These are phyloP conservation scores for Glossosoma conforme DNA, from an alignment of 1,140 invertebrate genomes.

Conservation along the genomic window DNA sequence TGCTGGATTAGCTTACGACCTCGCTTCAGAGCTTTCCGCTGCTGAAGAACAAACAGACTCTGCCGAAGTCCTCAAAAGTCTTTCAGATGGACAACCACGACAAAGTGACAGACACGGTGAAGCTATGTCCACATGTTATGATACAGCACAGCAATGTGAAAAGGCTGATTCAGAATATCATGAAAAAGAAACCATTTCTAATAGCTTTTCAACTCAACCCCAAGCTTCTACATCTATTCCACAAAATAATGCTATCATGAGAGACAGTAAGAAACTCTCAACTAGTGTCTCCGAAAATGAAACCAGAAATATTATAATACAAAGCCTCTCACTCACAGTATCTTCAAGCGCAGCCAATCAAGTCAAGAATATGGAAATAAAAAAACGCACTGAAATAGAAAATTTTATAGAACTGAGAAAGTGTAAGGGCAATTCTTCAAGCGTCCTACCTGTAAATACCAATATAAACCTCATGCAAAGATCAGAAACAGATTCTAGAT, in stretches of 20 bases:
- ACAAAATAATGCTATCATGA: conserved; percentile 2
- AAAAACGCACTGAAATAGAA: conserved; percentile 18
- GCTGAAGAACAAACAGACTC: conserved; percentile 12
- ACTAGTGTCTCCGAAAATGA: conserved; percentile 27
- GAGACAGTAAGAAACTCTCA: conserved; percentile 7
- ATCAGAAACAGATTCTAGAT: too few species aligned
- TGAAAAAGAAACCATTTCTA: conserved; percentile 24
- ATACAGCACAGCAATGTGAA: conserved; percentile 19
- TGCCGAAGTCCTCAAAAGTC: background rate
- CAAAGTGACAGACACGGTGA: conserved; percentile 5
- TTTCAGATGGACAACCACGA: conserved; percentile 8
- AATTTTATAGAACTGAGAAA: background rate
- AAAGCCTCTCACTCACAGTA: conserved; percentile 19
- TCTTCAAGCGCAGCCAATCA: conserved; percentile 21
- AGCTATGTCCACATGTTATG: conserved; percentile 4
- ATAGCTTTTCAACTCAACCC: background rate
- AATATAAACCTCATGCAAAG: too few species aligned
- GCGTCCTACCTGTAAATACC: too few species aligned
- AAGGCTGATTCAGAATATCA: conserved; percentile 28
- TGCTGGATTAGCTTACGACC: conserved; percentile 5
- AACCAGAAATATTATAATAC: conserved; percentile 17
- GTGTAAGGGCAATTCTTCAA: too few species aligned
- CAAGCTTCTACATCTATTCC: conserved; percentile 1
- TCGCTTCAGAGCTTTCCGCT: conserved; percentile 9
- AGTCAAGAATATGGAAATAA: conserved; percentile 26